Evolutionary conservation across 2,113 vertebrate species (phyloP).

Genomic region (Zosterops lateralis): DNA sequence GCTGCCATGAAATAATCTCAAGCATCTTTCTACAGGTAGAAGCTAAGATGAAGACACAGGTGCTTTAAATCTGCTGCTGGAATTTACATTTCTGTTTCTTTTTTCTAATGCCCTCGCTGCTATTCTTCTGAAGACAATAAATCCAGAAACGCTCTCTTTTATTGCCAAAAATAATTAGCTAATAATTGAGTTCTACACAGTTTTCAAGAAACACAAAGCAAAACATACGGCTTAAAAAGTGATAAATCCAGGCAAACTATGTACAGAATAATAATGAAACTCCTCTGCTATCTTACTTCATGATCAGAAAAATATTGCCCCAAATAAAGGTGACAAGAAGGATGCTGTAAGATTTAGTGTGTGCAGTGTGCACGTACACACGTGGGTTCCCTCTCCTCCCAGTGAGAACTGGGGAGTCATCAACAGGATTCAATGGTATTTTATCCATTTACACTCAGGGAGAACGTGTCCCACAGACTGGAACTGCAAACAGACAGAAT

Average conservation of each 20-base stretch:
- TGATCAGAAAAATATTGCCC: background rate
- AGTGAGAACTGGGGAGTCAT: background rate
- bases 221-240: background rate
- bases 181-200: background rate
- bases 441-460: background rate
- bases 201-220: background rate
- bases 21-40: background rate
- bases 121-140: background rate
- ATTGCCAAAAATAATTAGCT: background rate
- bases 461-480: background rate
- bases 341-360: background rate
- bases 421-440: background rate
- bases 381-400: background rate
- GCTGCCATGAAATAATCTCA: background rate
- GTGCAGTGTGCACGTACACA: background rate
- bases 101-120: background rate
- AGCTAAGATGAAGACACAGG: background rate
- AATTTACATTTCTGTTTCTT: background rate
- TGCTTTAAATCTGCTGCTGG: background rate
- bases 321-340: slow-evolving; percentile 4
- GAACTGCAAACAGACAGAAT: background rate
- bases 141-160: background rate
- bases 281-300: background rate
- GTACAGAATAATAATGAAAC: background rate
- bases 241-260: background rate